These are phyloP conservation scores for Tetrax tetrax DNA, from an alignment of 2,113 vertebrate genomes.

Conservation along the genomic window DNA sequence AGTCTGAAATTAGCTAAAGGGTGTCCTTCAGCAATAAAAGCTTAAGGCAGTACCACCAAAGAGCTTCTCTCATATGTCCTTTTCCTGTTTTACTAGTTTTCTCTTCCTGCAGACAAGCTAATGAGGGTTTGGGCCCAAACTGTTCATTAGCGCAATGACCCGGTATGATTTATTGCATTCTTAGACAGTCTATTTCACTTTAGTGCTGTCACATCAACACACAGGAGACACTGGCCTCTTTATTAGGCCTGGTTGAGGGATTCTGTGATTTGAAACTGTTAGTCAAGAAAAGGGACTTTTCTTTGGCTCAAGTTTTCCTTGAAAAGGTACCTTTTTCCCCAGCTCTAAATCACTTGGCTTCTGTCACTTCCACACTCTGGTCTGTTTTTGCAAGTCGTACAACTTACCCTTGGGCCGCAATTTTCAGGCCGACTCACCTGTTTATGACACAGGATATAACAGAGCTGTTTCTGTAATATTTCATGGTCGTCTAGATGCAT, in stretches of 20 bases:
- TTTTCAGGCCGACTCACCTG: background rate
- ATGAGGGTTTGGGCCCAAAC: conserved; percentile 1
- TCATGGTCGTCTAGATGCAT: background rate
- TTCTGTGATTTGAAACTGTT: background rate
- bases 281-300: background rate
- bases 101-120: conserved; percentile 56
- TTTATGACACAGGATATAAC: background rate
- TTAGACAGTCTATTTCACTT: background rate
- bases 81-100: conserved; percentile 54
- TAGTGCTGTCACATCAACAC: conserved; percentile 21
- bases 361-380: background rate
- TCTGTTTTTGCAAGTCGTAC: background rate
- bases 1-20: conserved; percentile 66
- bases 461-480: background rate
- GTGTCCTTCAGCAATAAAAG: conserved; percentile 58
- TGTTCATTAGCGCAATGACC: conserved; percentile 48
- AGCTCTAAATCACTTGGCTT: background rate
- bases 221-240: conserved; percentile 15
- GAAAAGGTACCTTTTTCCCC: background rate
- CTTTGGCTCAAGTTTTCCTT: background rate
- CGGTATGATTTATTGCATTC: conserved; percentile 36
- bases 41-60: background rate
- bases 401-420: background rate
- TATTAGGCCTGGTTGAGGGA: background rate
- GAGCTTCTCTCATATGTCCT: conserved; percentile 15